Evolutionary conservation across 2,113 vertebrate species (phyloP), one percentile per base, ranked within the genome.

Genomic region (Tragulus kanchil): DNA sequence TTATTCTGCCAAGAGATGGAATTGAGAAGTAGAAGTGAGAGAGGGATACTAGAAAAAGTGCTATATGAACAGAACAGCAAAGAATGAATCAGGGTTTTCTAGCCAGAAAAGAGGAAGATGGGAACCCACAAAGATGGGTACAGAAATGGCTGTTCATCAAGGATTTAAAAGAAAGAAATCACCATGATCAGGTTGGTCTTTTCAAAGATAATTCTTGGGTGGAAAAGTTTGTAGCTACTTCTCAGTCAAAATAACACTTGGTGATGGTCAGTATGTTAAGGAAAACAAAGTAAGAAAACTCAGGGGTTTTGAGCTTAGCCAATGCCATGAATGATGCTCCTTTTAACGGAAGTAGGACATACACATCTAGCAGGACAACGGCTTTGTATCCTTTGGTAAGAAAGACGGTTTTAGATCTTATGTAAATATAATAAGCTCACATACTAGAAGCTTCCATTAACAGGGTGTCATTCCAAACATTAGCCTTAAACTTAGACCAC

Each of bases 401-500:
- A 93, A 54, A 92, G 42, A 50, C 14, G 5, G 21, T 69, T 90
- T 83, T 82, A 62, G 36, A 71, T 78, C 65, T 77, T 62, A 26
- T 64, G 31, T 28, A 84, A 93, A 45, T 73, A 19, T 19, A 28
- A n/a, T 36, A 85, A 67, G 15, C 2, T 97, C 50, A 81, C 31
- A 84, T 52, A 65, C 4, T 77, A 28, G 45, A 25, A 95, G 13
- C 12, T 79, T 11, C 8, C 25, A 90, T 82, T 81, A 87, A 79
- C 16, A 56, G 59, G 59, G 21, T 62, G 9, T 9, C 54, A 93
- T 94, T 92, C 19, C 78, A 95, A 96, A 82, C 14, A 92, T 50
- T 59, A 73, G 36, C 26, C 17, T 93, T 90, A 17, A 90, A 93
- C 78, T 94, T 42, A 71, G 26, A 85, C 1, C 25, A 81, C 92